Base-by-base conservation (phyloP, 2,113 vertebrate genomes). In the Synodontis membranacea region DNA sequence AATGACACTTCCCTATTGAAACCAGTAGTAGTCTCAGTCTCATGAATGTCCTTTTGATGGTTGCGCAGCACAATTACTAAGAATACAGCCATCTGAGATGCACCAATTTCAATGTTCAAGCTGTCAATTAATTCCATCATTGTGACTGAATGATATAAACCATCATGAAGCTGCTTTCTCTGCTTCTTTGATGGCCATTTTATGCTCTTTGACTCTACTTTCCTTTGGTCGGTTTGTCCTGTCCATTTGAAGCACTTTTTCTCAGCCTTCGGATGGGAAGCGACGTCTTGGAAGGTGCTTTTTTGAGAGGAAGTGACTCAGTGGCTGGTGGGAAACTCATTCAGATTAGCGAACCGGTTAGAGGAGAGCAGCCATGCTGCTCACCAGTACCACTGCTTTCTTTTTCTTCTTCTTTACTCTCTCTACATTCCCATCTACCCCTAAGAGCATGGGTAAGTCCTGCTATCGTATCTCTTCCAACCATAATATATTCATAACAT, bases 291-390 rank as follows among this genome's bases (percentile, higher is more conserved):
- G n/a, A 66, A 7, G 12, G 19, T 68, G 14, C 39, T 68, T 11
- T 5, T 37, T 17, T 48, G 1, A 31, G 15, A 78, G 74, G 74
- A 78, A 78, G 74, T 78, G 46, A 34, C 25, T 21, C 28, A n/a
- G 31, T 25, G 8, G 0, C 15, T 72, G 4, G 70, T 46, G 42
- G 1, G 62, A 46, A 25, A 31, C 28, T 8, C 21, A 11, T 4
- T n/a, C 1, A 46, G 42, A 75, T 15, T 15, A 75, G 39, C 4
- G 2, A 5, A 75, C 42, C 1, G 19, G 14, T 2, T 23, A 2
- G 31, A 78, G 3, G 25, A 50, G 74, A 17, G 12, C 64, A 86
- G 82, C 14, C 66, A 89, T 89, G 88, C 3, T 11, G 12, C 9
- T 52, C 28, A 56, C 1, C 50, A 4, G 15, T 17, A 79, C 54